These are phyloP conservation scores for Steinernema hermaphroditum DNA, from an alignment of 2,888 invertebrate species.

Conservation along the genomic window DNA sequence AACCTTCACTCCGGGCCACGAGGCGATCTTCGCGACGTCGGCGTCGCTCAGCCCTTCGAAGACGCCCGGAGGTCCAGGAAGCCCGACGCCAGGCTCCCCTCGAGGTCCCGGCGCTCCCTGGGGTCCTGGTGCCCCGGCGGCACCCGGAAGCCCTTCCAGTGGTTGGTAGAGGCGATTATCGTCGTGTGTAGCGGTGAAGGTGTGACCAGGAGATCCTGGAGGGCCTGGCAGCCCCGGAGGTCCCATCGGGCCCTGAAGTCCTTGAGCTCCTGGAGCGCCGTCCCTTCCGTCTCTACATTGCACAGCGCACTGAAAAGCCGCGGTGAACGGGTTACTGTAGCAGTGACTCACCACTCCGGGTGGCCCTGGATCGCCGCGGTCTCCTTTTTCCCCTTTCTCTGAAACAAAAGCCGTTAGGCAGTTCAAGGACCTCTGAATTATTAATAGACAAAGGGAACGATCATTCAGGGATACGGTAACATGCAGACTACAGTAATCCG, in stretches of 20 bases:
- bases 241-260: constrained; percentile 24
- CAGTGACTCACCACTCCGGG: constrained; percentile 52
- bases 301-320: constrained; percentile 42
- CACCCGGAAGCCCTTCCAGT: constrained; percentile 9
- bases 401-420: constrained; percentile 9
- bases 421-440: background rate
- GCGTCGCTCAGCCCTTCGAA: constrained; percentile 55
- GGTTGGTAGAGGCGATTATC: constrained; percentile 17
- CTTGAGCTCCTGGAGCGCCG: constrained; percentile 37
- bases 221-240: constrained; percentile 46
- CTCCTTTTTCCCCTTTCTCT: constrained; percentile 42
- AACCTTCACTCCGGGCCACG: constrained; percentile 65
- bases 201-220: constrained; percentile 51
- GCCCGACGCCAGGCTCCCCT: constrained; percentile 37
- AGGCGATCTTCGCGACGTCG: constrained; percentile 58
- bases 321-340: too few relatives aligned
- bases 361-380: constrained; percentile 49
- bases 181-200: background rate
- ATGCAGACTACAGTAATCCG: constrained; percentile 1
- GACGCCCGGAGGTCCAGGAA: constrained; percentile 41
- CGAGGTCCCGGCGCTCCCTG: constrained; percentile 39
- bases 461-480: background rate
- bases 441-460: background rate
- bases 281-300: constrained; percentile 39
- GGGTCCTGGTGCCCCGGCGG: constrained; percentile 33